Conservation (phyloP, 2,113 vertebrate species). For the Stictonetta naevosa region DNA sequence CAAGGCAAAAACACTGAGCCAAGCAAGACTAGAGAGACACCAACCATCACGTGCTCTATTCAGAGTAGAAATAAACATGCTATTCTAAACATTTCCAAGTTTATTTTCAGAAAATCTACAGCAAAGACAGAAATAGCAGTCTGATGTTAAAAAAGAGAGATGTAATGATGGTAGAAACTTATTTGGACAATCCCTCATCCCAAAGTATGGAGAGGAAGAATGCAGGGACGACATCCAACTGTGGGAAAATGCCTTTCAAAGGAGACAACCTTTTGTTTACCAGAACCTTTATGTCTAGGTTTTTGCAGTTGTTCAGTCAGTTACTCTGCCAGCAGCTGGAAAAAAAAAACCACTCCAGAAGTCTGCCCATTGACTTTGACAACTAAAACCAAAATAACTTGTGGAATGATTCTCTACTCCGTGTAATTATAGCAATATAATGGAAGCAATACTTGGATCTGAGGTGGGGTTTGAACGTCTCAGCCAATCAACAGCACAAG, state of each 20-base stretch:
- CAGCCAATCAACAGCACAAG: neutral
- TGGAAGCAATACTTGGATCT: neutral
- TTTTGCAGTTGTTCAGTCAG: neutral
- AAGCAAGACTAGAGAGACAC: neutral
- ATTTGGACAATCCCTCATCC: neutral
- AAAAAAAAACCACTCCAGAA: neutral
- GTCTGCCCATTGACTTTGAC: neutral
- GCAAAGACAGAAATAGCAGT: slow-evolving; percentile 10
- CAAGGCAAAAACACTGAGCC: neutral
- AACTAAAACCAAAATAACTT: neutral
- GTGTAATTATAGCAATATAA: neutral
- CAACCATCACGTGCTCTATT: neutral
- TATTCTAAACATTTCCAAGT: slow-evolving; percentile 30
- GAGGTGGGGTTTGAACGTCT: neutral
- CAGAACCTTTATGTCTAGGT: neutral
- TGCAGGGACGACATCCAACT: neutral
- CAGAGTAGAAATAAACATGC: slow-evolving; percentile 33
- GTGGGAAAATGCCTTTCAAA: neutral
- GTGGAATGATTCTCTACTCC: neutral
- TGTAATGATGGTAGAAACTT: neutral
- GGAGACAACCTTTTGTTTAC: neutral
- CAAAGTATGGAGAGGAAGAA: neutral
- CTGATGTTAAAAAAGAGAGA: neutral
- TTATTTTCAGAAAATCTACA: slow-evolving; percentile 46
- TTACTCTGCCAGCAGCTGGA: neutral